Evolutionary conservation across 2,113 vertebrate species (phyloP), one percentile per base, ranked within the genome.

Genomic region (Blennius ocellaris): DNA sequence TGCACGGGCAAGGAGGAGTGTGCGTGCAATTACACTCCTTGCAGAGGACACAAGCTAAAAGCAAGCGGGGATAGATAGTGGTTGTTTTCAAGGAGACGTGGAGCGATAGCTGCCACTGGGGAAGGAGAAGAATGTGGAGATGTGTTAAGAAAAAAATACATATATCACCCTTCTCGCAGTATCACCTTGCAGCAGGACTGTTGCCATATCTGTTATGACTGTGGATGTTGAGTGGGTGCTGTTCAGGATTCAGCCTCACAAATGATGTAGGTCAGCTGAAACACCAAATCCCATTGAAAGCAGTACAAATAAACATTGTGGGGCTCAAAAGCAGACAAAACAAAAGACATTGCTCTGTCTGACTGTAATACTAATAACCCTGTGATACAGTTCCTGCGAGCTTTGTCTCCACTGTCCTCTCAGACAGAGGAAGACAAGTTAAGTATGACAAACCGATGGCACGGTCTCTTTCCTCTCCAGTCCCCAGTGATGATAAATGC

Each of bases 371-470:
- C 17, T 63, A 64, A 83, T 70, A 51, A 72, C 63, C 47, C 37
- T 58, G 72, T 58, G 62, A 81, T 66, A 40, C 55, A 69, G 70
- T 39, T 64, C 55, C 65, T 56, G 9, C 48, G 30, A n/a, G 49
- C 49, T 55, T 44, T 56, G 64, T 76, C 78, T 71, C 37, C 38
- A 66, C 44, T 7, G 70, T 78, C 79, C 57, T 63, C 50, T 83
- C 62, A 76, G 78, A 88, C 49, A 52, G 65, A 83, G 81, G 85
- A 79, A 76, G 78, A 79, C 80, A 79, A 82, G 84, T 76, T 79
- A 76, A 89, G 63, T 77, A 77, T 83, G 82, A 84, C 81, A 87
- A 86, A 87, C 86, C 38, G 69, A 78, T 69, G 69, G 84, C 82
- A 65, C 39, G 81, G 68, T 79, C 76, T 74, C 70, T 67, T 54